These are phyloP conservation scores for Dromococcyx pavoninus DNA, from an alignment of 2,797 vertebrate species.

Conservation along the genomic window DNA sequence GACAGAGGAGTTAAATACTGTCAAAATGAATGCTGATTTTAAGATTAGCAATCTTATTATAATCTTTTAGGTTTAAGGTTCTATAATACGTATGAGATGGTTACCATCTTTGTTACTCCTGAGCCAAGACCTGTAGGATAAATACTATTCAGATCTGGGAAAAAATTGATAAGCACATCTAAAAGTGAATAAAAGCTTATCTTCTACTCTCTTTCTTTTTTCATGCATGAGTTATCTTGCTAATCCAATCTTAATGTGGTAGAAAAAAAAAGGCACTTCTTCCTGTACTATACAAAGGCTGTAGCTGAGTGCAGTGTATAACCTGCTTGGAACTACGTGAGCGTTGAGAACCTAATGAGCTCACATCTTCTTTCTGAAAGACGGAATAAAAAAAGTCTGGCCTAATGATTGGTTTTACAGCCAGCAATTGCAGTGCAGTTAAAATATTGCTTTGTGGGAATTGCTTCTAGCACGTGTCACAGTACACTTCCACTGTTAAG, in stretches of 20 bases:
- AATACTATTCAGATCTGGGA: neutral
- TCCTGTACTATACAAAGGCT: neutral
- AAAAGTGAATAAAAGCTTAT: conserved; percentile 5
- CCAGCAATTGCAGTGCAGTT: neutral
- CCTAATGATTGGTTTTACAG: conserved; percentile 43
- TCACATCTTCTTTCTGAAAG: conserved; percentile 5
- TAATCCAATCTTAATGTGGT: conserved; percentile 21
- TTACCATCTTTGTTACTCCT: neutral
- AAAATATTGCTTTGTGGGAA: conserved; percentile 26
- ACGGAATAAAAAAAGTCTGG: neutral
- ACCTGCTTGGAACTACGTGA: neutral
- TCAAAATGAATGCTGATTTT: neutral
- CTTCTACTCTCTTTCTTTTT: neutral
- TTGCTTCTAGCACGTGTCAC: conserved; percentile 29
- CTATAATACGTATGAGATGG: neutral
- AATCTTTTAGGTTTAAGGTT: neutral
- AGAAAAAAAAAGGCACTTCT: conserved; percentile 22
- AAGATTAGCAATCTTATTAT: neutral
- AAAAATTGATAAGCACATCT: neutral
- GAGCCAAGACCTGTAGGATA: neutral
- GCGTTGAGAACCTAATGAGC: conserved; percentile 32
- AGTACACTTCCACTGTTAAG: neutral
- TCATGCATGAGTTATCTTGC: neutral
- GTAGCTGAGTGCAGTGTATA: neutral
- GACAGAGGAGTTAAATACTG: neutral